Conservation (phyloP, 1,140 invertebrate species). For the Ceratosolen solmsi region DNA sequence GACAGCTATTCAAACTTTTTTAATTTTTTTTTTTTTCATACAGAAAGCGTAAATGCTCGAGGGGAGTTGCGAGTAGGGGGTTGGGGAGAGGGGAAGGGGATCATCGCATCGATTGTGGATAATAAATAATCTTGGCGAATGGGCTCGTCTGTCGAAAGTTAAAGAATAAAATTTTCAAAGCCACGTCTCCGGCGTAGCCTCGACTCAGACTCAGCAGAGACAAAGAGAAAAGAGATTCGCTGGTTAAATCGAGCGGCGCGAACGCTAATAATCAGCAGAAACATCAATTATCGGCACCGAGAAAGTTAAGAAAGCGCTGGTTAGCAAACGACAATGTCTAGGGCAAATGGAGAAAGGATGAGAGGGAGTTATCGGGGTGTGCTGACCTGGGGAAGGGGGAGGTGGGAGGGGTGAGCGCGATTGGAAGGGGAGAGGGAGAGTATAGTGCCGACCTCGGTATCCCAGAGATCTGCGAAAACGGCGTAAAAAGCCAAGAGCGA, state of each 20-base stretch:
- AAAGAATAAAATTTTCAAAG: too few species aligned
- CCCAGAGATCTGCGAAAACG: background rate
- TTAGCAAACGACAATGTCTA: background rate
- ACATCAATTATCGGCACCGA: slow-evolving; percentile 36
- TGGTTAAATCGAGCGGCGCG: background rate
- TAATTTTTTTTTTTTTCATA: background rate
- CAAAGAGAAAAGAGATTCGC: background rate
- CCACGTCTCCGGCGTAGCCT: background rate
- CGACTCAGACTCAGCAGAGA: background rate
- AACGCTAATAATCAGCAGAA: background rate
- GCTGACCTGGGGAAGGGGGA: background rate
- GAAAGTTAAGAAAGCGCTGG: slow-evolving; percentile 21
- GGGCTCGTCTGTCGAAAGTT: too few species aligned
- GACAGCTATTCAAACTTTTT: background rate
- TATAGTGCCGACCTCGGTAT: background rate
- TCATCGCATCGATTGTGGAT: too few species aligned
- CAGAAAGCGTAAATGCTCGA: too few species aligned
- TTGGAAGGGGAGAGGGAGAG: too few species aligned
- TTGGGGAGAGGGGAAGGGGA: too few species aligned
- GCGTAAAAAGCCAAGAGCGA: background rate
- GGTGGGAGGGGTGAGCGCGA: too few species aligned
- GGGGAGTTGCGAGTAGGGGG: too few species aligned
- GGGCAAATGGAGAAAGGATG: too few species aligned
- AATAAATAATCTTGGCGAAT: too few species aligned
- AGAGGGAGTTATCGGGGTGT: too few species aligned